These are phyloP conservation scores for Hylia prasina DNA, from an alignment of 2,113 vertebrate genomes.

Conservation along the genomic window DNA sequence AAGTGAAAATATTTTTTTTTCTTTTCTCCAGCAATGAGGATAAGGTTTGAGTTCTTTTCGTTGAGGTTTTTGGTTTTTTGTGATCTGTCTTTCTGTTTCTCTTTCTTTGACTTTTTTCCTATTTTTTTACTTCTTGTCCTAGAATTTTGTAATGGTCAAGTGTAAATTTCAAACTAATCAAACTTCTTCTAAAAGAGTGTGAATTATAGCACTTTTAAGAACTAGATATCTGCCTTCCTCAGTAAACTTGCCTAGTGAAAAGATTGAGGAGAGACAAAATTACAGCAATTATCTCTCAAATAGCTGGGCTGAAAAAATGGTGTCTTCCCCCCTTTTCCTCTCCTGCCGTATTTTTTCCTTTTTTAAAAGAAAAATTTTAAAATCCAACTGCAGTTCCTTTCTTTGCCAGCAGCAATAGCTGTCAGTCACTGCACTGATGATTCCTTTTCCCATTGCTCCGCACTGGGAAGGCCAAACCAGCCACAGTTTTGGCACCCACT, in stretches of 20 bases:
- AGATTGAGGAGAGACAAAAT: slow-evolving; percentile 25
- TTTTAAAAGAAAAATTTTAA: neutral
- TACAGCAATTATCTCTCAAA: slow-evolving; percentile 21
- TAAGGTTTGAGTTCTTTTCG: neutral
- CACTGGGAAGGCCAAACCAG: neutral
- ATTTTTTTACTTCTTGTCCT: neutral
- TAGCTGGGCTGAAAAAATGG: neutral
- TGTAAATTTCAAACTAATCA: slow-evolving; percentile 19
- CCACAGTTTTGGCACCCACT: neutral
- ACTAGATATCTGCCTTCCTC: neutral
- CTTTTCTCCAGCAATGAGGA: neutral
- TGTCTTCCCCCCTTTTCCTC: neutral
- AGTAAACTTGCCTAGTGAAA: neutral
- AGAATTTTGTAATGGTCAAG: neutral
- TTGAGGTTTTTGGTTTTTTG: neutral
- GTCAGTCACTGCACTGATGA: neutral
- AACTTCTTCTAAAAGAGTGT: neutral
- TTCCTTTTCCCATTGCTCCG: neutral
- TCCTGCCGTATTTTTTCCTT: neutral
- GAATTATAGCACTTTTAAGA: neutral
- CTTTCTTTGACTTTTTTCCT: neutral
- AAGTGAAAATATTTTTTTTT: neutral
- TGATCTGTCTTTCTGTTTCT: neutral
- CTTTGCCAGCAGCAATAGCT: neutral
- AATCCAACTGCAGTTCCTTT: neutral